A percentile compares a stretch with the other conserved stretches of the same genome.
Conservation (phyloP, 2,888 invertebrate species). For the Belgica antarctica region DNA sequence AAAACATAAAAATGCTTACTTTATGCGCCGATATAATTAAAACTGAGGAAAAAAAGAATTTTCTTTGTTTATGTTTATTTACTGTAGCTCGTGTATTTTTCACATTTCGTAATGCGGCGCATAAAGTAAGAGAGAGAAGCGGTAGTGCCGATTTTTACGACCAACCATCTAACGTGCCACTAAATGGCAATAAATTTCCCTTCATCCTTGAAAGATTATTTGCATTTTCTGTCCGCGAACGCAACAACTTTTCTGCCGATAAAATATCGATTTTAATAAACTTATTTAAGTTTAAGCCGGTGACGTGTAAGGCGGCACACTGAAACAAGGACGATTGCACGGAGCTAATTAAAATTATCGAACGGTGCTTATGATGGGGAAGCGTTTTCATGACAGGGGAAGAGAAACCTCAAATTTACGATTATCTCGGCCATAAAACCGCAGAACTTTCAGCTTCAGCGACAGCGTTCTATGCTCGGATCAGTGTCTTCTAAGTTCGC, state of each 20-base stretch:
- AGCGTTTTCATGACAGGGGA: neutral
- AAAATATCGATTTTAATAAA: slow-evolving; percentile 28
- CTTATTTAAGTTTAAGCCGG: slow-evolving; percentile 6
- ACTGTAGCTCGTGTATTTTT: no score
- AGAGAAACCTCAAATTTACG: neutral
- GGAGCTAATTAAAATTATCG: slow-evolving; percentile 9
- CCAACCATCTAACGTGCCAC: slow-evolving; percentile 14
- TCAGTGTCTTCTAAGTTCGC: no score
- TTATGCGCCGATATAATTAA: slow-evolving; percentile 32
- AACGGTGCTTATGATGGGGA: slow-evolving; percentile 1
- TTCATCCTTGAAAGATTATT: neutral
- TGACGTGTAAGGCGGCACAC: neutral
- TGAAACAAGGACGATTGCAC: no score
- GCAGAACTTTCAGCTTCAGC: neutral
- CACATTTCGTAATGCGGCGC: no score
- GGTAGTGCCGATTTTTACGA: slow-evolving; percentile 32
- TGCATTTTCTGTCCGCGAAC: slow-evolving; percentile 8
- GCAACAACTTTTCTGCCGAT: neutral
- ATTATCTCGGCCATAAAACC: slow-evolving; percentile 5
- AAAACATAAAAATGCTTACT: slow-evolving; percentile 37
- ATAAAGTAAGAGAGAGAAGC: slow-evolving; percentile 6
- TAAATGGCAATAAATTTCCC: slow-evolving; percentile 19
- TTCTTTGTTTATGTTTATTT: neutral
- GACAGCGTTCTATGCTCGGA: no score
- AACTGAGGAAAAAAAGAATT: slow-evolving; percentile 18